Conservation (phyloP, 2,888 invertebrate species). For the Hedychridium roseum region DNA sequence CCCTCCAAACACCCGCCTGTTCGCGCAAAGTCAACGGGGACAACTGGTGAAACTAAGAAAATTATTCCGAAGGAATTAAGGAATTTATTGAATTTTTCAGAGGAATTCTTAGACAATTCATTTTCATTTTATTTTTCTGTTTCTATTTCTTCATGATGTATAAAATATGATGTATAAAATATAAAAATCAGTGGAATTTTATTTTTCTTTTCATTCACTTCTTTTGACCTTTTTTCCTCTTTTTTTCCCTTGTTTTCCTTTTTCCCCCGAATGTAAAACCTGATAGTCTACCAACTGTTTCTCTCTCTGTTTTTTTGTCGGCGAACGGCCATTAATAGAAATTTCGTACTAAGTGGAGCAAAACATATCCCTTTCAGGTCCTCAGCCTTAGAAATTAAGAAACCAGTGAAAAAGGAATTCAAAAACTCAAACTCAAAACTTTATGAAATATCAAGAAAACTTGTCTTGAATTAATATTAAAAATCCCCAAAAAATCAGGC, state of each 20-base stretch:
- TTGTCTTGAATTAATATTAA: not conserved
- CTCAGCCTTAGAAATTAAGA: not conserved
- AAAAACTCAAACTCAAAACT: not conserved
- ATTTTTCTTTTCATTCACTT: not conserved
- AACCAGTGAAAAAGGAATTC: not conserved
- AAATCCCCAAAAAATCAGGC: too few relatives aligned
- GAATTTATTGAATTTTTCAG: too few relatives aligned
- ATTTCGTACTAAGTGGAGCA: not conserved
- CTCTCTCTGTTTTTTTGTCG: not conserved
- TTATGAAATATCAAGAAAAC: slow-evolving; percentile 2
- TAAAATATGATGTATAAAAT: too few relatives aligned
- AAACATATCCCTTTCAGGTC: not conserved
- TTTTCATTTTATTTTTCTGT: not conserved
- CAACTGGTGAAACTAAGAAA: too few relatives aligned
- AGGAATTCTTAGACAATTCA: slow-evolving; percentile 3
- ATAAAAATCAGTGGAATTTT: too few relatives aligned
- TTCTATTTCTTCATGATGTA: not conserved
- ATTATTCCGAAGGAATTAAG: too few relatives aligned
- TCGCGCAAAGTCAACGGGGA: too few relatives aligned
- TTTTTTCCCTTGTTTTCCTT: not conserved
- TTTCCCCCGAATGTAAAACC: not conserved
- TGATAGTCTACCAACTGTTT: not conserved
- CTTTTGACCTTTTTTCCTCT: not conserved
- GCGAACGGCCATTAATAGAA: not conserved
- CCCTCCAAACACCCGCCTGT: slow-evolving; percentile 15